Percentiles rank a stretch among this genome's conserved stretches.
Conservation (phyloP, 2,888 invertebrate genomes). For the Iselma pallidipennis region DNA sequence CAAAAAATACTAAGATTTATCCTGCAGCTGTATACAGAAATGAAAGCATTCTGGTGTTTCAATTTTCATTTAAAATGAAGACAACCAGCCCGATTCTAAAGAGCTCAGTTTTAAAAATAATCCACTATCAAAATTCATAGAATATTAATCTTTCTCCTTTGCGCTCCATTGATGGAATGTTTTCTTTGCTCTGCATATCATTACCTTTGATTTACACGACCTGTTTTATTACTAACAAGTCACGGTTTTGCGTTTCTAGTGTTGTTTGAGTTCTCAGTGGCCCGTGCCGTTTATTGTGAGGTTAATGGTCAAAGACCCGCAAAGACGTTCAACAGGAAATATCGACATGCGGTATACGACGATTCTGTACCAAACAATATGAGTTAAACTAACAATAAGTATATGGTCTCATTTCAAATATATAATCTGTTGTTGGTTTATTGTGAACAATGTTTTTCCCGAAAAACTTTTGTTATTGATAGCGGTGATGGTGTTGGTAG, state of each 20-base stretch:
- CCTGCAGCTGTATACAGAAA: too few species aligned
- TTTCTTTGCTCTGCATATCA: conserved; percentile 3
- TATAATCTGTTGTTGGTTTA: conserved; percentile 21
- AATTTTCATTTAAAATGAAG: neutral
- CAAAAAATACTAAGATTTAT: too few species aligned
- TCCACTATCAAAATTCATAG: neutral
- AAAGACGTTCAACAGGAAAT: conserved; percentile 48
- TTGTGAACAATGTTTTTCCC: conserved; percentile 37
- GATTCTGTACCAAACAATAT: conserved; percentile 16
- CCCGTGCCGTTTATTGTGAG: conserved; percentile 34
- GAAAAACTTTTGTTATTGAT: conserved; percentile 27
- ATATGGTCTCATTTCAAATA: conserved; percentile 29
- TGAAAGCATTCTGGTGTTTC: neutral
- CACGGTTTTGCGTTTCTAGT: conserved; percentile 32
- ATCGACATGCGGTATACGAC: conserved; percentile 43
- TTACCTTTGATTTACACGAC: conserved; percentile 7
- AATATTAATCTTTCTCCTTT: neutral
- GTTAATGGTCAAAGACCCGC: conserved; percentile 49
- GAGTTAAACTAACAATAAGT: conserved; percentile 23
- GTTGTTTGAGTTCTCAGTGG: conserved; percentile 28
- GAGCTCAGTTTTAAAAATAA: neutral
- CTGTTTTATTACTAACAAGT: conserved; percentile 24
- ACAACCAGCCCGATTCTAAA: neutral
- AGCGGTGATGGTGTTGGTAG: neutral
- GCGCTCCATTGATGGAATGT: conserved; percentile 2